Evolutionary conservation across 1,140 invertebrate genomes (phyloP), one percentile per base, ranked within the genome.

Genomic region (Drosophila kurseongensis): DNA sequence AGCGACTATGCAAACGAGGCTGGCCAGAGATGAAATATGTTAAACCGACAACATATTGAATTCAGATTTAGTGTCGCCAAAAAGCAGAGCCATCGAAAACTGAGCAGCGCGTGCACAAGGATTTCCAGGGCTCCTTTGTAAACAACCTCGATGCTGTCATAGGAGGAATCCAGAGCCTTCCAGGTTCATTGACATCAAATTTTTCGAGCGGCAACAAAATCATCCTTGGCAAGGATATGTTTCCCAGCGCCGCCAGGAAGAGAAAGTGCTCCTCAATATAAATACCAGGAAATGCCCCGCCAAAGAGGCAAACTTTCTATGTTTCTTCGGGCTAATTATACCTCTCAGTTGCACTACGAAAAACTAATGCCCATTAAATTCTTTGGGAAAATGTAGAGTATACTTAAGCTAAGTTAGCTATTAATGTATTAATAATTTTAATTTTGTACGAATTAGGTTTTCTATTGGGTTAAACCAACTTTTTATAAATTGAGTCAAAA

Each of bases 1-100:
- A 48, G 41, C 10, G 29, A 75, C 57, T 51, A 85, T 66, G 51
- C 77, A 77, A 75, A 76, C 73, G 73, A 76, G 42, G 74, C 54
- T 65, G 60, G 48, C 71, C 60, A 66, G 48, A 72, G 57, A 67
- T 57, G 75, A 86, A 86, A 82, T 88, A 86, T 86, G 83, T 88
- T 88, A 79, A 82, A 73, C 69, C 78, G 83, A 88, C 75, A 81
- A 78, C 78, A 86, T 86, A 86, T 86, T 88, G 82, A 86, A 86
- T 86, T 82, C 86, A 71, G 82, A 85, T 85, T 85, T 82, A 75
- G 82, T 76, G 74, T 76, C 74, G 62, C 52, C 52, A 65, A 73
- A 75, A 69, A 62, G 47, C 38, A 44, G 8, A 29, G 50, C 13
- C 36, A 35, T 36, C 51, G 60, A 54, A 40, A 56, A 52, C 38